Percentiles rank a stretch among this genome's conserved stretches.
phyloP scores from a whole-genome alignment of 2,888 invertebrate species.

The Heliconius cydno region DNA sequence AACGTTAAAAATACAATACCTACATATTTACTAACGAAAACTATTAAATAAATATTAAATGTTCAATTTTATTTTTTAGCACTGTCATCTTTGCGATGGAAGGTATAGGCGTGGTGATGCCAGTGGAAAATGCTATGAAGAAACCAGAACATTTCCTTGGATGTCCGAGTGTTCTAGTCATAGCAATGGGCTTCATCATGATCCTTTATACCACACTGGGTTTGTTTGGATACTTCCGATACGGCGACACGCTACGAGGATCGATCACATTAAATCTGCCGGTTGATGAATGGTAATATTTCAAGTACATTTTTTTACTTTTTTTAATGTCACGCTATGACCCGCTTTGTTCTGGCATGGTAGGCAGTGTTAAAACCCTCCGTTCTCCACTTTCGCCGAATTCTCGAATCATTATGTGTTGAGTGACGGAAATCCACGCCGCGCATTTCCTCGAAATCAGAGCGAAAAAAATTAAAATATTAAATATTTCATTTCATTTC shows the following conservation, averaged over 20 bases:
- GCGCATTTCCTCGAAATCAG: background rate
- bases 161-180: constrained; percentile 92
- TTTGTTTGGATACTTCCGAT: constrained; percentile 94
- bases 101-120: constrained; percentile 96
- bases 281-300: constrained; percentile 84
- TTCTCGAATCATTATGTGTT: background rate
- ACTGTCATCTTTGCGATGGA: constrained; percentile 99
- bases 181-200: constrained; percentile 92
- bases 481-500: background rate
- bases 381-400: background rate
- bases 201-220: constrained; percentile 90
- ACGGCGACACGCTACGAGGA: constrained; percentile 87
- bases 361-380: background rate
- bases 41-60: background rate
- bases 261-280: constrained; percentile 94
- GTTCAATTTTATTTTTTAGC: constrained; percentile 65
- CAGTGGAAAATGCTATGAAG: constrained; percentile 95
- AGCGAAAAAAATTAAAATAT: background rate
- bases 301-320: background rate
- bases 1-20: no score
- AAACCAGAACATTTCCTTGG: constrained; percentile 91
- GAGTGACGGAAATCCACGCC: background rate
- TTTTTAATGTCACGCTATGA: background rate
- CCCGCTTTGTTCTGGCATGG: no score
- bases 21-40: background rate